Base-by-base conservation (phyloP, 1,140 invertebrate genomes). In the Drosophila kikkawai region DNA sequence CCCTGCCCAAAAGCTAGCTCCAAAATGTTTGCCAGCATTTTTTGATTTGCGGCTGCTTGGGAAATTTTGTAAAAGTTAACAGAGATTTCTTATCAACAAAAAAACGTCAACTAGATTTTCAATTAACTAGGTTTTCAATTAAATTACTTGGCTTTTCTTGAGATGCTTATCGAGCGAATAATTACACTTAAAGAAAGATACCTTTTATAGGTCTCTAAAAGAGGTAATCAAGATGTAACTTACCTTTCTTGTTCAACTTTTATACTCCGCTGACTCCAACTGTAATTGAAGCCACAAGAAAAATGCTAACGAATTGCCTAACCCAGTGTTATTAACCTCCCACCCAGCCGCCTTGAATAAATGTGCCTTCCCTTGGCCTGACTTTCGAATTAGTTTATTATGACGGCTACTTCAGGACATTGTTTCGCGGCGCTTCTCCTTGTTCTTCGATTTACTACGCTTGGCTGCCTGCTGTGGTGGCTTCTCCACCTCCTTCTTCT, bases 371-470 rank as follows among this genome's bases (percentile, higher is more conserved):
- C 17, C 39, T 56, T 45, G 34, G 53, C 29, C 76, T 69, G 60
- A 48, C 45, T 76, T 60, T 47, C 45, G 58, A 61, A 44, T 75
- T 67, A 61, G 84, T 88, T 87, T 87, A 88, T 87, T 87, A 67
- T 56, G 36, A 39, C 70, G 39, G 50, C 58, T 60, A 80, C 48
- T 66, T 85, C 65, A 86, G 60, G 81, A 84, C 34, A 63, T 55
- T 45, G 51, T 68, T 75, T 80, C 73, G 81, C 69, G 53, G n/a
- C 36, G 63, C 32, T 90, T 53, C 76, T 90, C 56, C 76, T 80
- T 82, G 67, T 80, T 82, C 51, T 87, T 86, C 44, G 83, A 55
- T 80, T 87, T 85, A 39, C 63, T 81, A 22, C 67, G 84, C 69
- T 80, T 88, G 41, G 74, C 50, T 70, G 83, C 13, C 47, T 48